phyloP scores from a whole-genome alignment of 1,140 invertebrate genomes.

The Galleria mellonella region DNA sequence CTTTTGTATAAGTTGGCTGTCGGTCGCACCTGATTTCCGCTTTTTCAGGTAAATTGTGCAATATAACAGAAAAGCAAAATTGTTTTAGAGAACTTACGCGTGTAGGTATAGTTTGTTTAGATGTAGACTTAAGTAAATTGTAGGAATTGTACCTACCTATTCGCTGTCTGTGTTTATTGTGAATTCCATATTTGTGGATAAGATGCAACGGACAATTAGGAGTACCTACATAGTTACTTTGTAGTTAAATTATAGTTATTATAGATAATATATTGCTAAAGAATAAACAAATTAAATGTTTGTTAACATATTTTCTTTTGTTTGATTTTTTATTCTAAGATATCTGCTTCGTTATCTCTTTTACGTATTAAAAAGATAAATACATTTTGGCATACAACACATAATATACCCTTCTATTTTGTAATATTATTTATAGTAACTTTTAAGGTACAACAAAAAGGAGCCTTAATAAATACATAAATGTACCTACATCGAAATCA shows the following conservation, averaged over 20 bases:
- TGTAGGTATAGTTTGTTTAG: constrained; percentile 43
- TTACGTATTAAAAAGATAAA: too few relatives aligned
- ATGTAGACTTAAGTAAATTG: constrained; percentile 40
- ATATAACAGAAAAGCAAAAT: constrained; percentile 53
- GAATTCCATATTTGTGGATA: constrained; percentile 26
- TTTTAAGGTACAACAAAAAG: too few relatives aligned
- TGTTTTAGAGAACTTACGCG: constrained; percentile 40
- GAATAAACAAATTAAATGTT: constrained; percentile 69
- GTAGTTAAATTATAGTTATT: constrained; percentile 69
- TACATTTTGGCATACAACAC: too few relatives aligned
- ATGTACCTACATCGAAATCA: too few relatives aligned
- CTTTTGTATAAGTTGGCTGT: constrained; percentile 9
- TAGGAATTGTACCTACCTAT: constrained; percentile 57
- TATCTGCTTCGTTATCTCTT: too few relatives aligned
- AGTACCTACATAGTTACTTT: constrained; percentile 44
- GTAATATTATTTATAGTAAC: too few relatives aligned
- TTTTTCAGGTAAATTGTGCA: constrained; percentile 60
- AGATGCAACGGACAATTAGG: constrained; percentile 27
- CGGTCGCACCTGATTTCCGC: constrained; percentile 17
- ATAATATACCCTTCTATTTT: too few relatives aligned
- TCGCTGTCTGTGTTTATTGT: constrained; percentile 41
- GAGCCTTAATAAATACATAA: too few relatives aligned
- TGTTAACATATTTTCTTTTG: constrained; percentile 54
- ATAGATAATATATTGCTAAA: constrained; percentile 72
- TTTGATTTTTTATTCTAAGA: too few relatives aligned